phyloP scores from a whole-genome alignment of 2,888 invertebrate genomes.

The Eumerus sabulonum region DNA sequence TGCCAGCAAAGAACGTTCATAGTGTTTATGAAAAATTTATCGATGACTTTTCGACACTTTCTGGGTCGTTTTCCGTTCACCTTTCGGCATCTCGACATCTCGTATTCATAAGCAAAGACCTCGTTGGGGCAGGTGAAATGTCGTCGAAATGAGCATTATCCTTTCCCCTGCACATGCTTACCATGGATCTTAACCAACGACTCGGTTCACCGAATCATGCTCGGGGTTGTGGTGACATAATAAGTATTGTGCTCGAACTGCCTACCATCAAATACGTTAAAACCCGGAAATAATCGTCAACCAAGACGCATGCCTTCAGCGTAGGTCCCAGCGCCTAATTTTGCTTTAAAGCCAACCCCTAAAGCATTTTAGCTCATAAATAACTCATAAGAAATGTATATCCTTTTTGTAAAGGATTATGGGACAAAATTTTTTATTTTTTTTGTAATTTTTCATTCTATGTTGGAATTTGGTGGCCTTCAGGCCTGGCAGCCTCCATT shows the following conservation, averaged over 20 bases:
- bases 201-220: background rate
- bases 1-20: background rate
- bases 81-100: background rate
- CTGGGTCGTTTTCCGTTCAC: background rate
- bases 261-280: background rate
- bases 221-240: background rate
- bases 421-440: slow-evolving; percentile 58
- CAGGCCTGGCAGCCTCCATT: too few relatives aligned
- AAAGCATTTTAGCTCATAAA: slow-evolving; percentile 59
- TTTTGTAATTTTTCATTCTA: slow-evolving; percentile 63
- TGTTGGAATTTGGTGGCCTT: slow-evolving; percentile 32
- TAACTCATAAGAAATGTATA: slow-evolving; percentile 62
- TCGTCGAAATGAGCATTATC: slow-evolving; percentile 11
- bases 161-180: slow-evolving; percentile 10
- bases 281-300: background rate
- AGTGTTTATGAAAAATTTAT: slow-evolving; percentile 36
- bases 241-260: background rate
- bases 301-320: background rate
- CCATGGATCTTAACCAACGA: background rate
- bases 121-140: background rate
- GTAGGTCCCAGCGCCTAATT: background rate
- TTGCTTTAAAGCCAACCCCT: slow-evolving; percentile 29
- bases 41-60: background rate
- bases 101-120: background rate
- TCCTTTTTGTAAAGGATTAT: slow-evolving; percentile 62